These are phyloP conservation scores for Barypeithes pellucidus DNA, from an alignment of 2,888 invertebrate genomes.

Conservation along the genomic window DNA sequence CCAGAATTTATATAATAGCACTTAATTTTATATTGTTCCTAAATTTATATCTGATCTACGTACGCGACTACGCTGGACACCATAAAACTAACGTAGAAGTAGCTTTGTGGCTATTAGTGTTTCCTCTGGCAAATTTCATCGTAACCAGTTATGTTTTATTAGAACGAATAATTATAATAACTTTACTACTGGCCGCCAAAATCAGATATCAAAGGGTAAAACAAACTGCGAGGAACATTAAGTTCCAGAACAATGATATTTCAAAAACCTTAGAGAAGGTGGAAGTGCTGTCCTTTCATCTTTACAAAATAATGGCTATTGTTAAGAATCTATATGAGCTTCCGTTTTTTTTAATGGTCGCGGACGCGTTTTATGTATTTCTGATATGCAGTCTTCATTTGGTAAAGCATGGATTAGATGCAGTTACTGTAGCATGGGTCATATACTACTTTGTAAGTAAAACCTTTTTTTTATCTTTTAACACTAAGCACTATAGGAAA, in stretches of 20 bases:
- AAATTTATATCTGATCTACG: neutral
- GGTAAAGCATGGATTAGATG: no score
- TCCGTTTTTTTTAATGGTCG: no score
- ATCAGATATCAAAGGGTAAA: neutral
- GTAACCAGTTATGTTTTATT: neutral
- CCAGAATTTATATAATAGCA: neutral
- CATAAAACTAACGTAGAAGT: neutral
- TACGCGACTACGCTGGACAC: neutral
- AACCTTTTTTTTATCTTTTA: no score
- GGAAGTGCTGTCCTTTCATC: no score
- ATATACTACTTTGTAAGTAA: no score
- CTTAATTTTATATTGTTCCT: neutral
- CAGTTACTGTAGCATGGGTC: no score
- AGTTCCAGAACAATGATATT: neutral
- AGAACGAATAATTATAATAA: neutral
- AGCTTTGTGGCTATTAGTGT: neutral
- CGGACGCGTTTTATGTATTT: no score
- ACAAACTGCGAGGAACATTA: neutral
- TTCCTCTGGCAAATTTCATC: neutral
- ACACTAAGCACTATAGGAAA: no score
- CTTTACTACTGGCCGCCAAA: neutral
- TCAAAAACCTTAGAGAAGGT: no score
- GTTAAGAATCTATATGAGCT: no score
- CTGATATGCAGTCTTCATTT: no score
- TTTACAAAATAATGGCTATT: no score